Percentiles rank a stretch among this genome's conserved stretches.
Conservation (phyloP, 2,797 vertebrate species). For the Tragopan temminckii region DNA sequence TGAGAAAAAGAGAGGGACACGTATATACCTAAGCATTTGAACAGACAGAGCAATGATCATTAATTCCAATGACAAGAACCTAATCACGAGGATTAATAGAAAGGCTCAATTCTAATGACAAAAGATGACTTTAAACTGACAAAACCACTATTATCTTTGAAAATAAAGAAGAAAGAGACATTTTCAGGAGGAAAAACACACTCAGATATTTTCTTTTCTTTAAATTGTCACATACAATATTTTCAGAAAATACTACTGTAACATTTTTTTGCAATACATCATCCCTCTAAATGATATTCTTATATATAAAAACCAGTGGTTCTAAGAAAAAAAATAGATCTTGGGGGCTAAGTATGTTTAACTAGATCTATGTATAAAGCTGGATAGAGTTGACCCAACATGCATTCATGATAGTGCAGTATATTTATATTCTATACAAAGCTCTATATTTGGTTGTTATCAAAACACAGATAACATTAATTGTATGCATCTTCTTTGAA, state of each 20-base stretch:
- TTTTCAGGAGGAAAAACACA: background rate
- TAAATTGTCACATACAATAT: background rate
- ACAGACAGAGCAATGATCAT: background rate
- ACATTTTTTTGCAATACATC: background rate
- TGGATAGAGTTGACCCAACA: background rate
- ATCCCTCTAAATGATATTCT: background rate
- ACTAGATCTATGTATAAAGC: background rate
- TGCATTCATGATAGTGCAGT: accelerated
- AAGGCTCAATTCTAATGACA: accelerated
- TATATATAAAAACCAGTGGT: background rate
- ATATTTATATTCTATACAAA: background rate
- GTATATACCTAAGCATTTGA: background rate
- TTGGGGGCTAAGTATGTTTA: background rate
- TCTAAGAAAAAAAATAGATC: background rate
- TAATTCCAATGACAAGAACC: background rate
- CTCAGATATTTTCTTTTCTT: background rate
- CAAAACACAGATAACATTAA: background rate
- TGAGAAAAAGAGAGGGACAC: background rate
- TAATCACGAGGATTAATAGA: background rate
- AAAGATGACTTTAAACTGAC: background rate
- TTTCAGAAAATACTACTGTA: background rate
- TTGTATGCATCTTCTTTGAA: accelerated
- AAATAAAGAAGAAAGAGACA: background rate
- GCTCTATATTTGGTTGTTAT: background rate
- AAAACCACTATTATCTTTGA: background rate